Conservation (phyloP, 2,113 vertebrate genomes). For the Cisticola juncidis region DNA sequence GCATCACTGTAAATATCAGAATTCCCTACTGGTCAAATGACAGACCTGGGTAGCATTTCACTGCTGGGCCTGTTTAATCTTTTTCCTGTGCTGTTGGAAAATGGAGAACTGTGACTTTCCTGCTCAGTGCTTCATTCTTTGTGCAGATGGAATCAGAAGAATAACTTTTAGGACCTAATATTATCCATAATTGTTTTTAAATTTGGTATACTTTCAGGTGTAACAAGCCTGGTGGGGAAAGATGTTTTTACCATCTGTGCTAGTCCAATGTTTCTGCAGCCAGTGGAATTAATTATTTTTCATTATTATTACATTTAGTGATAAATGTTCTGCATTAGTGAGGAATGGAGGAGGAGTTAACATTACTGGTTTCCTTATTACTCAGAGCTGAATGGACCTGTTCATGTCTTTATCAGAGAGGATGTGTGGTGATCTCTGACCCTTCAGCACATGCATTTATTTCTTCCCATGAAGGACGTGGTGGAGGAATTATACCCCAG, state of each 20-base stretch:
- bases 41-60: conserved; percentile 31
- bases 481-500: neutral
- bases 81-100: neutral
- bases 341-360: neutral
- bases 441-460: neutral
- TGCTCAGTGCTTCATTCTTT: neutral
- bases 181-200: neutral
- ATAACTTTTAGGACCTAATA: neutral
- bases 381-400: neutral
- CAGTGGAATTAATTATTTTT: neutral
- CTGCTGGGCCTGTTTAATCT: neutral
- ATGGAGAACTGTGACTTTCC: neutral
- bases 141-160: neutral
- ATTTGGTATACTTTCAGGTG: neutral
- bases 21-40: conserved; percentile 11
- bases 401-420: neutral
- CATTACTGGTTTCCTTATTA: neutral
- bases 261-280: neutral
- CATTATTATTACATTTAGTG: neutral
- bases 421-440: neutral
- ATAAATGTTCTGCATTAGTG: neutral
- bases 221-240: neutral
- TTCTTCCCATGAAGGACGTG: neutral
- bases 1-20: neutral
- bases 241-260: neutral